Evolutionary conservation across 2,113 vertebrate genomes (phyloP).

Genomic region (Pionites leucogaster): DNA sequence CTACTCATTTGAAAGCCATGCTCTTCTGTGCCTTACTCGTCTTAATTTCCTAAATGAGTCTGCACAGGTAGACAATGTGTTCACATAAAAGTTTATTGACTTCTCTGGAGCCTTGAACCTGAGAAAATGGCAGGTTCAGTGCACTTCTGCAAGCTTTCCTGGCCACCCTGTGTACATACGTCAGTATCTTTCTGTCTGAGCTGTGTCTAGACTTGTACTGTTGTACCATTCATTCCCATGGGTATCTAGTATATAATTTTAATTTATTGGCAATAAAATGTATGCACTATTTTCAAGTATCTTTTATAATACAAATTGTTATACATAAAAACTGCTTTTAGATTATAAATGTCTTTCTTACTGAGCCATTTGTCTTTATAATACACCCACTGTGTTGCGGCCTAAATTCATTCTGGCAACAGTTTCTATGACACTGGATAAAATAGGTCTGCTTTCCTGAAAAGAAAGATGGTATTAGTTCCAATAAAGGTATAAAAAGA

Average conservation of each 20-base stretch:
- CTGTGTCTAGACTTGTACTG: background rate
- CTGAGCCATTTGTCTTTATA: slow-evolving; percentile 22
- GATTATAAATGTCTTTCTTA: background rate
- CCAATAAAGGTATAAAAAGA: background rate
- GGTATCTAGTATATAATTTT: background rate
- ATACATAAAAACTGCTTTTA: background rate
- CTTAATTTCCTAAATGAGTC: background rate
- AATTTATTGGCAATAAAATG: background rate
- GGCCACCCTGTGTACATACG: background rate
- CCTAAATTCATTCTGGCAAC: background rate
- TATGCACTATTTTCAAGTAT: background rate
- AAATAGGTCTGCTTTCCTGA: slow-evolving; percentile 26
- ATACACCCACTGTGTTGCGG: slow-evolving; percentile 3
- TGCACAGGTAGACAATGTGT: background rate
- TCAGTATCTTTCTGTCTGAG: background rate
- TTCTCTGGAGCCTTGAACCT: background rate
- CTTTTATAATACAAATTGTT: background rate
- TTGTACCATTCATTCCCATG: background rate
- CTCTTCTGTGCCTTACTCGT: background rate
- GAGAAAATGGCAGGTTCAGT: background rate
- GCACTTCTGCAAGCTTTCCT: background rate
- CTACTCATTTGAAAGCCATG: background rate
- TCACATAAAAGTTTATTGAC: background rate
- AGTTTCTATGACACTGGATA: slow-evolving; percentile 44
- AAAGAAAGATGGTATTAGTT: background rate